phyloP scores from a whole-genome alignment of 2,113 vertebrate genomes.

The Aspiorhynchus laticeps region DNA sequence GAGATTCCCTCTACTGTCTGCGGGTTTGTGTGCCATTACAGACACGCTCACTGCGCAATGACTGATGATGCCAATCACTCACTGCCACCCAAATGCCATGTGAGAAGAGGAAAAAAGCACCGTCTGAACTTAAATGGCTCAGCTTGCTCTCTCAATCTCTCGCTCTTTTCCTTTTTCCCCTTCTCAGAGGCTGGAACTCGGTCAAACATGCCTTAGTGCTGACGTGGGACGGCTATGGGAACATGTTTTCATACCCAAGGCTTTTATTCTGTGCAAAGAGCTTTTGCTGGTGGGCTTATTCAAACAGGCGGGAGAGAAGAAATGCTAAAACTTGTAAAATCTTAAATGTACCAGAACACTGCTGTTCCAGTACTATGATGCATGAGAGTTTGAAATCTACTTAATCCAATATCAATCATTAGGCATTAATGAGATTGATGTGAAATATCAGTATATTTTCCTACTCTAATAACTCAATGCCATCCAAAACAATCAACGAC shows the following conservation, averaged over 20 bases:
- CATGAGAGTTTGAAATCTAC: constrained; percentile 18
- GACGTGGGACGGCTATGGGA: constrained; percentile 71
- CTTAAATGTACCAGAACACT: neutral
- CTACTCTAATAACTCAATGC: neutral
- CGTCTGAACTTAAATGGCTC: constrained; percentile 65
- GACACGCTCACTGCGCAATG: constrained; percentile 56
- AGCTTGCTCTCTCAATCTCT: neutral
- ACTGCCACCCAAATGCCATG: constrained; percentile 33
- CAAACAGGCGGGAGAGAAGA: constrained; percentile 37
- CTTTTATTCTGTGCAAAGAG: constrained; percentile 49
- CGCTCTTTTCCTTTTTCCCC: constrained; percentile 51
- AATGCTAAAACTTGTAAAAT: neutral
- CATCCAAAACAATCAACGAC: neutral
- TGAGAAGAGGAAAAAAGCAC: constrained; percentile 56
- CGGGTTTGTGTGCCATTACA: constrained; percentile 37
- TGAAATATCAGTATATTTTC: constrained; percentile 41
- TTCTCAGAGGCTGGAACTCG: constrained; percentile 64
- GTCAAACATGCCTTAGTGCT: constrained; percentile 74
- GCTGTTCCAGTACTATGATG: constrained; percentile 5
- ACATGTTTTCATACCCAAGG: constrained; percentile 65
- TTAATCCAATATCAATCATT: constrained; percentile 18
- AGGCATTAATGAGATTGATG: neutral
- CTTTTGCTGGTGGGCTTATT: constrained; percentile 50
- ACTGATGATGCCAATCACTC: constrained; percentile 51
- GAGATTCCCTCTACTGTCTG: constrained; percentile 8